phyloP scores from a whole-genome alignment of 2,797 vertebrate species.

The Chaenodraco wilsoni region DNA sequence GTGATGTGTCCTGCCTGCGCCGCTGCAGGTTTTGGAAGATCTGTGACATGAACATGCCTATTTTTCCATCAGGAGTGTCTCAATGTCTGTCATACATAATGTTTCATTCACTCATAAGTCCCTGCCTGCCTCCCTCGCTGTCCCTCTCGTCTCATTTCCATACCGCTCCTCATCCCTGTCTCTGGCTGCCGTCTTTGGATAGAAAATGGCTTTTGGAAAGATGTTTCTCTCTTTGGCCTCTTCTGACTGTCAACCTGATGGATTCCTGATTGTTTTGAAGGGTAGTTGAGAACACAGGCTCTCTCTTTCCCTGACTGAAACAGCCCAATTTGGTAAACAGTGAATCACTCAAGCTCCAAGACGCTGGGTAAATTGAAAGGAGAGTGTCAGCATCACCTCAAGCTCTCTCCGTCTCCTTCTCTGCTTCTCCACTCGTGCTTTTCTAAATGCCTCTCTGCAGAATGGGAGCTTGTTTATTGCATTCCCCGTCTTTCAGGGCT shows the following conservation, averaged over 20 bases:
- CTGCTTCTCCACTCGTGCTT: constrained; percentile 61
- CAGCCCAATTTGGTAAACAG: constrained; percentile 78
- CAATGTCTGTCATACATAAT: constrained; percentile 72
- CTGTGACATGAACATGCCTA: constrained; percentile 61
- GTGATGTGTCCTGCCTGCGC: constrained; percentile 60
- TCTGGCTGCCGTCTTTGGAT: constrained; percentile 52
- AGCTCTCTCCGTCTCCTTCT: constrained; percentile 50
- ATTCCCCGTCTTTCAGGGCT: constrained; percentile 59
- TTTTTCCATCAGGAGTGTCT: constrained; percentile 69
- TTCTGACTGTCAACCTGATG: constrained; percentile 76
- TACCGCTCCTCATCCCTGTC: constrained; percentile 60
- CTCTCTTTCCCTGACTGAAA: constrained; percentile 57
- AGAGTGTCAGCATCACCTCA: constrained; percentile 70
- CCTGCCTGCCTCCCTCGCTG: constrained; percentile 57
- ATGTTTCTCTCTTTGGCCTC: constrained; percentile 64
- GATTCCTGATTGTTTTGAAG: constrained; percentile 78
- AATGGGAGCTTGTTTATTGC: constrained; percentile 71
- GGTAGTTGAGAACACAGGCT: constrained; percentile 65
- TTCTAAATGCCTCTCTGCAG: constrained; percentile 64
- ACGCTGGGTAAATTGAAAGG: constrained; percentile 72
- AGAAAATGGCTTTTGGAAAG: constrained; percentile 75
- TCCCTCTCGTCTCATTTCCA: constrained; percentile 71
- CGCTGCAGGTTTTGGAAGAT: constrained; percentile 51
- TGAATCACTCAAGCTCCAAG: constrained; percentile 68
- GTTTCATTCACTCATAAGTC: constrained; percentile 71